Evolutionary conservation across 2,888 invertebrate species (phyloP).

Genomic region (Escarpia spicata): DNA sequence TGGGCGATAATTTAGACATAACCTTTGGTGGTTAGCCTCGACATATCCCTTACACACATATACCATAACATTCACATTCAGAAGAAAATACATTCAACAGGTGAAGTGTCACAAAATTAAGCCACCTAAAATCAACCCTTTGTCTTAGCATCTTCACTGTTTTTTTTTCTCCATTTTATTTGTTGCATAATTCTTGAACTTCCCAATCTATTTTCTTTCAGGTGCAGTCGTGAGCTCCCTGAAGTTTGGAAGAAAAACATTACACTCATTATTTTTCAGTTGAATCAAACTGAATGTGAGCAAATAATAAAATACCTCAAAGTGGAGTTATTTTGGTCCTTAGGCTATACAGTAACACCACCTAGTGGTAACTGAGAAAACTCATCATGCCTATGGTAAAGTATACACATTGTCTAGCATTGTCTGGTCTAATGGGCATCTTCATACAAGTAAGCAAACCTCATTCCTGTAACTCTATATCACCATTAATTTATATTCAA

Average conservation of each 20-base stretch:
- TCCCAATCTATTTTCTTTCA: neutral
- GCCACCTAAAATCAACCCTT: neutral
- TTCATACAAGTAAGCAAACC: too few relatives aligned
- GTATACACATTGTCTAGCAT: too few relatives aligned
- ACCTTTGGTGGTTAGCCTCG: neutral
- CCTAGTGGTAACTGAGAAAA: neutral
- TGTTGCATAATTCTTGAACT: neutral
- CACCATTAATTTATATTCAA: too few relatives aligned
- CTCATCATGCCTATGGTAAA: neutral
- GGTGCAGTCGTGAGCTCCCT: neutral
- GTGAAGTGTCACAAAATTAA: neutral
- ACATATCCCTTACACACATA: neutral
- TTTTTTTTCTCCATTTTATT: neutral
- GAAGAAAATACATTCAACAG: neutral
- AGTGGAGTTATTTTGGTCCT: neutral
- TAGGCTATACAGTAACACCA: neutral
- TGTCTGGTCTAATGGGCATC: too few relatives aligned
- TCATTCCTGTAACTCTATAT: too few relatives aligned
- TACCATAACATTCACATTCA: neutral
- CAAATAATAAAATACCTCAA: neutral
- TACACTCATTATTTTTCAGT: neutral
- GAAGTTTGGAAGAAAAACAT: neutral
- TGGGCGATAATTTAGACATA: constrained; percentile 9
- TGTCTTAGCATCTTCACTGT: neutral
- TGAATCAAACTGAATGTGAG: neutral